Evolutionary conservation across 2,888 invertebrate species (phyloP), one percentile per base, ranked within the genome.

Genomic region (Eupsilia transversa): DNA sequence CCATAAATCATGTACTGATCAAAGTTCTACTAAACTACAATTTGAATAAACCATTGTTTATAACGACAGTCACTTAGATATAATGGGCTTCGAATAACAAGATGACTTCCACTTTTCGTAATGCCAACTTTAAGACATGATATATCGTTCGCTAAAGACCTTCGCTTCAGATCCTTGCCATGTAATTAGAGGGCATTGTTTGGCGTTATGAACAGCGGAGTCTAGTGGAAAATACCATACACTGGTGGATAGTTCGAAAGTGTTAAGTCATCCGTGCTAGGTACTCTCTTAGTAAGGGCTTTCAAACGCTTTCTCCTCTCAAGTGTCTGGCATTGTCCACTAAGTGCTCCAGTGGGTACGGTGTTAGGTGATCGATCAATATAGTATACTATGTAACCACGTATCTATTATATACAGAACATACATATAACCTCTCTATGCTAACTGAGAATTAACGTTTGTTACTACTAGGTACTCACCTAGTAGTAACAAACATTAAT

Each of bases 171-270:
- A 88, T 89, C 88, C 88, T 88, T 87, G 85, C 87, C 79, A 82
- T 87, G 88, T 89, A 92, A 94, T 94, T 92, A 93, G 90, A 83
- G 81, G 82, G 87, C 89, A 91, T 93, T 94, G 92, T 94, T 86
- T 92, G 88, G 82, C 79, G 87, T 90, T 88, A 87, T 69, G 67
- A 79, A 60, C 67, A 59, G 64, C 46, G 56, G 49, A 46, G 52
- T 82, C 27, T 54, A 60, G 38, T 80, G 79, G 79, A 59, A 59
- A 63, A 75, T 61, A 54, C 64, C 54, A 49, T 49, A 63, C 72
- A 61, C 56, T 66, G 49, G 57, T 56, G 60, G 52, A 75, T 73
- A 79, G 79, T 79, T 85, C 52, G 56, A 87, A 84, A 87, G 72
- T 78, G 81, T 80, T 64, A 63, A 83, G 76, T 86, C 86, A 86